Percentiles rank a stretch among this genome's conserved stretches.
Conservation (phyloP, 2,797 vertebrate genomes). For the Podargus strigoides region DNA sequence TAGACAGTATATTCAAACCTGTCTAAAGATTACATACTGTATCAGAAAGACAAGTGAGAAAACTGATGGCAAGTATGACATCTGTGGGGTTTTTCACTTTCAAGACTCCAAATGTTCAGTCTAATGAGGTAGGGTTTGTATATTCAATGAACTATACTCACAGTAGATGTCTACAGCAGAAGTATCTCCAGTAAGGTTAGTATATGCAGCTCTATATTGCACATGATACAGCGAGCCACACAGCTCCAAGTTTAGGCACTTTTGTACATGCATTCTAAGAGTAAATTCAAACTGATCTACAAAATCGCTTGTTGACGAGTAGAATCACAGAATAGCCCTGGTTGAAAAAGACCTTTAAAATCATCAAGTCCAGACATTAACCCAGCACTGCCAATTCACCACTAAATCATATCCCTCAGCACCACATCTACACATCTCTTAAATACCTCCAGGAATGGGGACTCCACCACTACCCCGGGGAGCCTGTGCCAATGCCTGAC, state of each 20-base stretch:
- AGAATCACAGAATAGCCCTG: too few relatives aligned
- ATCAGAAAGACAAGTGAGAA: not conserved
- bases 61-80: not conserved
- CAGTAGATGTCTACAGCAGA: not conserved
- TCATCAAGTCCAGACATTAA: too few relatives aligned
- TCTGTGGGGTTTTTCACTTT: accelerated
- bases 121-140: not conserved
- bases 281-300: not conserved
- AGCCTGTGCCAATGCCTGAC: too few relatives aligned
- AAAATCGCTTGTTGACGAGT: not conserved
- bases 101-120: not conserved
- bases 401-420: too few relatives aligned
- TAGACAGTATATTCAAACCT: not conserved
- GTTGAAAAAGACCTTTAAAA: too few relatives aligned
- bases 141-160: not conserved
- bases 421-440: too few relatives aligned
- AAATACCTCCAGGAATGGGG: too few relatives aligned
- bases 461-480: too few relatives aligned
- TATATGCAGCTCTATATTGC: not conserved
- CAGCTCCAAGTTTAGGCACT: not conserved
- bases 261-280: not conserved
- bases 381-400: too few relatives aligned
- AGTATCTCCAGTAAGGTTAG: not conserved
- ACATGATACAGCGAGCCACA: not conserved
- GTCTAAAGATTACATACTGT: not conserved